Evolutionary conservation across 2,113 vertebrate species (phyloP).

Genomic region (human (Homo sapiens)): DNA sequence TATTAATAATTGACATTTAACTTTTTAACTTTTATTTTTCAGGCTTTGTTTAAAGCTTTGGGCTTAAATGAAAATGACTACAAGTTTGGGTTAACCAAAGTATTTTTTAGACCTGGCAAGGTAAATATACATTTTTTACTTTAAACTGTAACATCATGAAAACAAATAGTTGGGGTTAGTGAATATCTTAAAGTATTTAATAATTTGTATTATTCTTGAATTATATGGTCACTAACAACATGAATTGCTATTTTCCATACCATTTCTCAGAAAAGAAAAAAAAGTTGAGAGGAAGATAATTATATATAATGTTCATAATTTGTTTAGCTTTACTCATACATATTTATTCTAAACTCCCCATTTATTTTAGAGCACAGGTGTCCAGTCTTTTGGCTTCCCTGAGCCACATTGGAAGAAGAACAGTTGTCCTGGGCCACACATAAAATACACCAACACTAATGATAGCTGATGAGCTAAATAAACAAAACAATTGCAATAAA

Average conservation of each 20-base stretch:
- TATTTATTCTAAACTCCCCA: conserved; percentile 32
- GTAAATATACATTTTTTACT: conserved; percentile 83
- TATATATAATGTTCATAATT: neutral
- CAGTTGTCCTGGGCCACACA: too few species aligned
- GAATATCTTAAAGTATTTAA: conserved; percentile 21
- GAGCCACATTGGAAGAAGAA: too few species aligned
- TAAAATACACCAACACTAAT: too few species aligned
- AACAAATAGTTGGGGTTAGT: neutral
- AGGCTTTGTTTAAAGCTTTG: conserved; percentile 99
- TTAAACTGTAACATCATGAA: conserved; percentile 20
- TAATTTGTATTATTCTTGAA: neutral
- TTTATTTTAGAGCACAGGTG: too few species aligned
- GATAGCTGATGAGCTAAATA: too few species aligned
- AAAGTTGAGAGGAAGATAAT: conserved; percentile 13
- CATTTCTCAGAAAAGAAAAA: neutral
- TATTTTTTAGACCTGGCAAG: conserved; percentile 99
- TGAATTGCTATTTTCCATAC: neutral
- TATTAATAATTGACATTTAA: conserved; percentile 51
- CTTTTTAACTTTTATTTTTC: conserved; percentile 72
- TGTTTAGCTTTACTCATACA: neutral
- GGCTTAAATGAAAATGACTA: conserved; percentile 97
- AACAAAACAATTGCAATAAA: too few species aligned
- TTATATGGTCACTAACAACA: neutral
- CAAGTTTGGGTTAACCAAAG: conserved; percentile 98
- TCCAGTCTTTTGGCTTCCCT: too few species aligned